These are phyloP conservation scores for Phalanger gymnotis DNA, from an alignment of 2,797 vertebrate species.

Conservation along the genomic window DNA sequence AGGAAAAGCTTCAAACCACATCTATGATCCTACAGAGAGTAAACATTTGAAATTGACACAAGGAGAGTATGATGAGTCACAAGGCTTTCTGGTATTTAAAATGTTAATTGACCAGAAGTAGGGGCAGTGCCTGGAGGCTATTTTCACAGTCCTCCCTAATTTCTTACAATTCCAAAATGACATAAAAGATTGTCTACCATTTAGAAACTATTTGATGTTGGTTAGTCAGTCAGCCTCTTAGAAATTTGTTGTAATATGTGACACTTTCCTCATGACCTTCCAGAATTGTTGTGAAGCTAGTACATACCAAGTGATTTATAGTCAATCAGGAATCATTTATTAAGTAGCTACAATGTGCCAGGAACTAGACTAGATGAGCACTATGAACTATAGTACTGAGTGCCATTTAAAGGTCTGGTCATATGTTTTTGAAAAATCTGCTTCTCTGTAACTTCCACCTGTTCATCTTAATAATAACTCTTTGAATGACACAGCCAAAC, in stretches of 20 bases:
- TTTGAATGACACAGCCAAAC: neutral
- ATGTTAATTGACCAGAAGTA: neutral
- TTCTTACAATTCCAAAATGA: neutral
- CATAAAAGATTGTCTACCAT: neutral
- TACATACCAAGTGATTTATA: neutral
- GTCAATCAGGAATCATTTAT: neutral
- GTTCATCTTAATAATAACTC: neutral
- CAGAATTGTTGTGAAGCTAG: neutral
- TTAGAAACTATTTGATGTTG: neutral
- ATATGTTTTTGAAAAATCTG: neutral
- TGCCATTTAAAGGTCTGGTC: neutral
- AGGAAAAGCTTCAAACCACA: neutral
- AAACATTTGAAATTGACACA: neutral
- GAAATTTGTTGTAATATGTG: neutral
- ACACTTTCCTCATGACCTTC: neutral
- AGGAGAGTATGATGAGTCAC: neutral
- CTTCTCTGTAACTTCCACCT: neutral
- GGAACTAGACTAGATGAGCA: neutral
- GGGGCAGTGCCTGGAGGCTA: neutral
- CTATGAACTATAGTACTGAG: neutral
- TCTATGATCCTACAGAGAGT: neutral
- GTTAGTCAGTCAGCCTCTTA: neutral
- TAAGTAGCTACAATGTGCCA: neutral
- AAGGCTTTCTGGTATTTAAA: neutral
- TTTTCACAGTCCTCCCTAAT: neutral